A percentile compares a stretch with the other conserved stretches of the same genome.
These are phyloP conservation scores for Antheraea yamamai DNA, from an alignment of 2,888 invertebrate species.

Conservation along the genomic window DNA sequence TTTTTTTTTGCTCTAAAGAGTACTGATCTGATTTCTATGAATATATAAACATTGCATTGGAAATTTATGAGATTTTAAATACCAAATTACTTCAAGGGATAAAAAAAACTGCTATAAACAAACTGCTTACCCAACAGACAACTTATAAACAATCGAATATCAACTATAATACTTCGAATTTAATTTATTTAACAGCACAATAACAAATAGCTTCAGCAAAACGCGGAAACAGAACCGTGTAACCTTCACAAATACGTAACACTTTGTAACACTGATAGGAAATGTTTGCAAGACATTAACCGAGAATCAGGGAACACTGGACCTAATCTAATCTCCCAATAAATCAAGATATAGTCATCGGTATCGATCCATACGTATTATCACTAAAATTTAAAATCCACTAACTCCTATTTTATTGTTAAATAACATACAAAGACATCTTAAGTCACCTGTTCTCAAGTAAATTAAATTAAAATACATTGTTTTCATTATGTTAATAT, in stretches of 20 bases:
- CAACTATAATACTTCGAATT: neutral
- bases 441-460: neutral
- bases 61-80: neutral
- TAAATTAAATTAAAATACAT: neutral
- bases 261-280: slow-evolving; percentile 22
- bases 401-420: neutral
- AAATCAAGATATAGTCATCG: slow-evolving; percentile 53
- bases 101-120: neutral
- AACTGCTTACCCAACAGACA: neutral
- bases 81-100: neutral
- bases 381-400: slow-evolving; percentile 6
- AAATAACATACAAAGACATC: neutral
- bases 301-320: slow-evolving; percentile 26
- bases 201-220: slow-evolving; percentile 20
- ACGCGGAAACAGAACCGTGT: slow-evolving; percentile 6
- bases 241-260: slow-evolving; percentile 6
- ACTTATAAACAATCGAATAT: neutral
- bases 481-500: no score
- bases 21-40: no score
- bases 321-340: slow-evolving; percentile 48
- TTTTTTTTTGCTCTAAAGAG: no score
- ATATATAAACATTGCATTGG: no score
- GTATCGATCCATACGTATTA: slow-evolving; percentile 41
- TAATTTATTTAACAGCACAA: slow-evolving; percentile 6
- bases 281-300: slow-evolving; percentile 32